Evolutionary conservation across 2,888 invertebrate genomes (phyloP).

Genomic region (Idaea aversata): DNA sequence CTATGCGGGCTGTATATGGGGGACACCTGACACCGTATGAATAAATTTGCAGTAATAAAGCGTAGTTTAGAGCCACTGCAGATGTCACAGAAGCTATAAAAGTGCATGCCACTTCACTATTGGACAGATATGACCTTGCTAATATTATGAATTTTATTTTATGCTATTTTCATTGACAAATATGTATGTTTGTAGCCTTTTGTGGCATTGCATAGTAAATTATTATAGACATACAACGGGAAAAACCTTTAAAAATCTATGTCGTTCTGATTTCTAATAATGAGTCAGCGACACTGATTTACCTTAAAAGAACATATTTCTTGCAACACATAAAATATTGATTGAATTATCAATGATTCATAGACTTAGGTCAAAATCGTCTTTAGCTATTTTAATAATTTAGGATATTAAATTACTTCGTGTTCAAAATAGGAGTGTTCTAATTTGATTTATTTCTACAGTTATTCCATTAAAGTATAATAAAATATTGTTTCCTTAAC

Average conservation of each 20-base stretch:
- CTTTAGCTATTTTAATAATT: not conserved
- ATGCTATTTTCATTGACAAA: slow-evolving; percentile 1
- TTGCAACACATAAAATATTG: slow-evolving; percentile 1
- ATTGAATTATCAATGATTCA: slow-evolving; percentile 10
- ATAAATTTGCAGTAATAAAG: slow-evolving; percentile 68
- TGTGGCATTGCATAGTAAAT: not conserved
- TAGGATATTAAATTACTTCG: not conserved
- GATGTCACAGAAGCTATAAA: slow-evolving; percentile 60
- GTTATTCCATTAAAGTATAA: not conserved
- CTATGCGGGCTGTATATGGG: slow-evolving; percentile 53
- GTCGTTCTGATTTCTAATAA: not conserved
- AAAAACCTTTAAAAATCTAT: not conserved
- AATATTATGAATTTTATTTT: slow-evolving; percentile 21
- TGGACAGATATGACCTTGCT: slow-evolving; percentile 18
- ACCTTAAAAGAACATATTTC: not conserved
- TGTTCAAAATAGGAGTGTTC: not conserved
- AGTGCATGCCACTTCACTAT: slow-evolving; percentile 18
- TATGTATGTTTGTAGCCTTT: not conserved
- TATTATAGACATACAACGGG: not conserved
- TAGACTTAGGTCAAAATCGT: not conserved
- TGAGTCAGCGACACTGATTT: not conserved
- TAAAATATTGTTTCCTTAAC: not conserved
- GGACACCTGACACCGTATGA: slow-evolving; percentile 70
- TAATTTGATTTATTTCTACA: too few relatives aligned
- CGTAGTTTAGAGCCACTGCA: slow-evolving; percentile 61